Percentiles rank a stretch among this genome's conserved stretches.
Conservation (phyloP, 2,113 vertebrate genomes). For the Parus major region DNA sequence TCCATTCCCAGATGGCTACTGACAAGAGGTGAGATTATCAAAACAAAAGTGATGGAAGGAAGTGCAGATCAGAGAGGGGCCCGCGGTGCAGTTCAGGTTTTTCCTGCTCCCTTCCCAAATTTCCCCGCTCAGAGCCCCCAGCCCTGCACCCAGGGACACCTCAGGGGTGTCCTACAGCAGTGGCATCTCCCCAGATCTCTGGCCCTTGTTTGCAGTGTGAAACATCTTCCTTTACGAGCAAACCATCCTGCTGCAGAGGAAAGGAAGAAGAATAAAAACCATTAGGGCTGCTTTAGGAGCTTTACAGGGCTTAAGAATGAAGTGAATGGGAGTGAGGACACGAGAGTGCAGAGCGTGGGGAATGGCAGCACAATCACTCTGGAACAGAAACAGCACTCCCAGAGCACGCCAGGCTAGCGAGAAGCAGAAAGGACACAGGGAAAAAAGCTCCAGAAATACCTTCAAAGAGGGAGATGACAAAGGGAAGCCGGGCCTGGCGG, state of each 20-base stretch:
- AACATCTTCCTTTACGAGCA: neutral
- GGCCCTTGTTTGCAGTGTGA: neutral
- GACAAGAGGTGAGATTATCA: neutral
- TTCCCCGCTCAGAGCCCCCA: accelerated
- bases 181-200: neutral
- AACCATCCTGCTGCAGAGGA: neutral
- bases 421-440: neutral
- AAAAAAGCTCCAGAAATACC: constrained; percentile 34
- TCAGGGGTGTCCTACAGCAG: accelerated
- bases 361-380: neutral
- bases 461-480: constrained; percentile 35
- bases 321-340: neutral
- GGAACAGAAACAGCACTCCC: neutral
- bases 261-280: neutral
- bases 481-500: neutral
- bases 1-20: neutral
- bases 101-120: neutral
- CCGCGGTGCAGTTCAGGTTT: accelerated
- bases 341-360: neutral
- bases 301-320: neutral
- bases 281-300: accelerated
- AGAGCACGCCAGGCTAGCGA: accelerated
- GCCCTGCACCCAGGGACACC: neutral
- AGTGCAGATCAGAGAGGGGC: neutral
- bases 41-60: neutral